A percentile compares a stretch with the other conserved stretches of the same genome.
phyloP scores from a whole-genome alignment of 2,113 vertebrate species.

The Tretioscincus oriximinensis region DNA sequence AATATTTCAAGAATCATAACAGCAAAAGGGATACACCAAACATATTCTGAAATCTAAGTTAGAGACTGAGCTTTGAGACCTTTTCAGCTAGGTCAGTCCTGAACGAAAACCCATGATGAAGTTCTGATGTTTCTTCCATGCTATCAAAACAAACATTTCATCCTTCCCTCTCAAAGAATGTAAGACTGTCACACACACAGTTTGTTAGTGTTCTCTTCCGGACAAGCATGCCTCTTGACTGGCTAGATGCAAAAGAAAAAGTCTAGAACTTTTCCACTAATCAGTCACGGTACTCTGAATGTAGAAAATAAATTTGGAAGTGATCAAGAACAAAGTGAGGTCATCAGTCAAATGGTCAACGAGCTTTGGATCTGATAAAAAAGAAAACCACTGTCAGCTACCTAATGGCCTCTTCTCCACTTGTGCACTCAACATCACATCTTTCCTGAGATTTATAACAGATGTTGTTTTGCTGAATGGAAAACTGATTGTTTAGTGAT shows the following conservation, averaged over 20 bases:
- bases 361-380: background rate
- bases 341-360: background rate
- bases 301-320: background rate
- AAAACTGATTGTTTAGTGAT: background rate
- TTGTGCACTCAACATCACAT: background rate
- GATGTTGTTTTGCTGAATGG: background rate
- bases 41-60: too few relatives aligned
- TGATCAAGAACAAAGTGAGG: background rate
- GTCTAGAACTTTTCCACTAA: background rate
- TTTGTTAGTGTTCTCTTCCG: background rate
- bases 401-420: background rate
- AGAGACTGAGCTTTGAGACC: too few relatives aligned
- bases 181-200: background rate
- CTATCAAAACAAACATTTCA: background rate
- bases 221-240: background rate
- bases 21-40: too few relatives aligned
- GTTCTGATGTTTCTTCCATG: too few relatives aligned
- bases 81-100: too few relatives aligned
- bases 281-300: background rate
- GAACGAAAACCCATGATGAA: background rate
- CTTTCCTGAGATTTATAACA: background rate
- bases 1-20: too few relatives aligned
- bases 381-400: background rate
- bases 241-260: background rate
- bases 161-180: background rate